Evolutionary conservation across 2,113 vertebrate genomes (phyloP).

Genomic region (Neogobius melanostomus): DNA sequence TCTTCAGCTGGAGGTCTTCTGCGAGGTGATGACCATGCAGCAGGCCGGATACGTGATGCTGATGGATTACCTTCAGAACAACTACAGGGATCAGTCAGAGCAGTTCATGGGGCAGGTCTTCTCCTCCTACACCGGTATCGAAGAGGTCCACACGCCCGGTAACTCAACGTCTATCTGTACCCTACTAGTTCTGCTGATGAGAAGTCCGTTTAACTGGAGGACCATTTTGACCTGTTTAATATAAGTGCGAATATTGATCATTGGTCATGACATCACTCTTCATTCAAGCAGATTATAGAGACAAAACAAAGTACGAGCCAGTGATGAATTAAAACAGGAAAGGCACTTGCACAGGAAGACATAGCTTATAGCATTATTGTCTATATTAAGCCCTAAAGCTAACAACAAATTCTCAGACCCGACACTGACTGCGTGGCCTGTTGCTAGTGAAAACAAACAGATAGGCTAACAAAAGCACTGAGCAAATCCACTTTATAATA

Average conservation of each 20-base stretch:
- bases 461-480: too few species aligned
- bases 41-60: slow-evolving; percentile 96
- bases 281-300: neutral
- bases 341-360: neutral
- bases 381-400: neutral
- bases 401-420: neutral
- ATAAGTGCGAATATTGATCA: neutral
- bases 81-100: slow-evolving; percentile 89
- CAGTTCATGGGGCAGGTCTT: slow-evolving; percentile 93
- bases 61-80: slow-evolving; percentile 98
- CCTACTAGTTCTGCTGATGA: neutral
- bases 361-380: neutral
- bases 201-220: too few species aligned
- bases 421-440: neutral
- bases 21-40: slow-evolving; percentile 98
- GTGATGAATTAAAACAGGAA: neutral
- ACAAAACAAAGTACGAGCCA: neutral
- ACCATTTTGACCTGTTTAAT: neutral
- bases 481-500: too few species aligned
- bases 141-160: slow-evolving; percentile 91
- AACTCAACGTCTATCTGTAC: slow-evolving; percentile 26
- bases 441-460: neutral
- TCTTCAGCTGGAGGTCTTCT: slow-evolving; percentile 88
- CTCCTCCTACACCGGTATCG: slow-evolving; percentile 93
- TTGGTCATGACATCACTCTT: neutral